A percentile compares a stretch with the other conserved stretches of the same genome.
These are phyloP conservation scores for Sminthopsis crassicaudata DNA, from an alignment of 2,113 vertebrate species.

Conservation along the genomic window DNA sequence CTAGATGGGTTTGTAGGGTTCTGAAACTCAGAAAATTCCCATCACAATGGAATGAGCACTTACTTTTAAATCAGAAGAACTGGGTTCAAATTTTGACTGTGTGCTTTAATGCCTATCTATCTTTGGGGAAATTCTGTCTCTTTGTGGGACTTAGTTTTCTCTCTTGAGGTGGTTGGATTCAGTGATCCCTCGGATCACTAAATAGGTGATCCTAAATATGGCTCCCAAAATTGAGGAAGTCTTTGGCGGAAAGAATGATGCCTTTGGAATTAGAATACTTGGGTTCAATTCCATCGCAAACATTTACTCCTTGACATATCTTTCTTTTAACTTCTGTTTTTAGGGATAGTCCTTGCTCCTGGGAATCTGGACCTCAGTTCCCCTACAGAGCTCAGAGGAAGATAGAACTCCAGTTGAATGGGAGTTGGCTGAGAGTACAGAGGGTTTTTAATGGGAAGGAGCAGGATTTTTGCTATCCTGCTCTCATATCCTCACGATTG, in stretches of 20 bases:
- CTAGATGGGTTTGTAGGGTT: not conserved
- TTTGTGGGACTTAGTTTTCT: not conserved
- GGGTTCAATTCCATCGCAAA: not conserved
- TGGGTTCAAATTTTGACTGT: not conserved
- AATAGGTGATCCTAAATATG: not conserved
- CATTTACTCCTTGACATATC: not conserved
- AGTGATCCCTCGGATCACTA: not conserved
- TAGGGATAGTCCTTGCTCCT: not conserved
- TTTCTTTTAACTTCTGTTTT: not conserved
- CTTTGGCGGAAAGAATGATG: not conserved
- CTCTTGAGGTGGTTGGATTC: not conserved
- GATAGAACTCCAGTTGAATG: not conserved
- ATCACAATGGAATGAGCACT: not conserved
- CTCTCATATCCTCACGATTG: not conserved
- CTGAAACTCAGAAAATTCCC: not conserved
- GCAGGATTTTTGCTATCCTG: not conserved
- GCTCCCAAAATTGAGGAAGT: not conserved
- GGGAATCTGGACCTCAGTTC: not conserved
- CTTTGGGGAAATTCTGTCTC: not conserved
- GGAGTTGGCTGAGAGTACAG: not conserved
- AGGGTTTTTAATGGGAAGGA: conserved; percentile 19
- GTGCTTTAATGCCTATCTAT: not conserved
- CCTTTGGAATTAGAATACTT: not conserved
- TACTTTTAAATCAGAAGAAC: not conserved
- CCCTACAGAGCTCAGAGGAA: not conserved